phyloP scores from a whole-genome alignment of 2,888 invertebrate genomes.

The Elysia crispata region DNA sequence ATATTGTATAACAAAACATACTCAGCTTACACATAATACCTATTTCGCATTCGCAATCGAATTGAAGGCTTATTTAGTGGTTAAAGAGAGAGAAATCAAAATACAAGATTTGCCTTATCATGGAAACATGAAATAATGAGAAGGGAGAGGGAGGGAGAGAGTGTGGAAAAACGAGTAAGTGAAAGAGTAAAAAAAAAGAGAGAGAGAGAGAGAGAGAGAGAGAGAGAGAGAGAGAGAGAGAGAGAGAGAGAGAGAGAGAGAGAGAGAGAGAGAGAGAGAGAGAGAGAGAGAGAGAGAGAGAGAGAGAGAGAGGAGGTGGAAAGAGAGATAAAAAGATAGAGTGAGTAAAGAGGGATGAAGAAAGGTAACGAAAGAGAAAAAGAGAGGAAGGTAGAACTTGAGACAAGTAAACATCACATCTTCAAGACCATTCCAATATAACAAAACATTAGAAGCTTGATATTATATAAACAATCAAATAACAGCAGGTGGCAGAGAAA shows the following conservation, averaged over 20 bases:
- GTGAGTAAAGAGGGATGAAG: background rate
- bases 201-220: conserved; percentile 20
- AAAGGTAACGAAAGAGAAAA: background rate
- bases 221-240: conserved; percentile 12
- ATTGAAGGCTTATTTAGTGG: too few relatives aligned
- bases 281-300: background rate
- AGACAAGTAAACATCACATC: background rate
- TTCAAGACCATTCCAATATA: background rate
- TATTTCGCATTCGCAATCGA: too few relatives aligned
- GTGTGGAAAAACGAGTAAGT: background rate
- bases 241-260: background rate
- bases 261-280: conserved; percentile 29
- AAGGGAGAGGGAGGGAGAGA: background rate
- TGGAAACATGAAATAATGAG: too few relatives aligned
- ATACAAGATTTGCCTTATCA: too few relatives aligned
- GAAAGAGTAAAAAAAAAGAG: background rate
- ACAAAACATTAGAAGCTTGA: too few relatives aligned
- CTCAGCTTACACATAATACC: too few relatives aligned
- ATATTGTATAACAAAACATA: too few relatives aligned
- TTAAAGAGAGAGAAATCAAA: too few relatives aligned
- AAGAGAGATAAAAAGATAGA: background rate
- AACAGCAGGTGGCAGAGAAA: too few relatives aligned
- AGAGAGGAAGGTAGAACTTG: background rate
- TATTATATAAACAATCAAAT: too few relatives aligned
- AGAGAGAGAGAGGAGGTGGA: background rate